Conservation (phyloP, 2,113 vertebrate species). For the Tragulus kanchil region DNA sequence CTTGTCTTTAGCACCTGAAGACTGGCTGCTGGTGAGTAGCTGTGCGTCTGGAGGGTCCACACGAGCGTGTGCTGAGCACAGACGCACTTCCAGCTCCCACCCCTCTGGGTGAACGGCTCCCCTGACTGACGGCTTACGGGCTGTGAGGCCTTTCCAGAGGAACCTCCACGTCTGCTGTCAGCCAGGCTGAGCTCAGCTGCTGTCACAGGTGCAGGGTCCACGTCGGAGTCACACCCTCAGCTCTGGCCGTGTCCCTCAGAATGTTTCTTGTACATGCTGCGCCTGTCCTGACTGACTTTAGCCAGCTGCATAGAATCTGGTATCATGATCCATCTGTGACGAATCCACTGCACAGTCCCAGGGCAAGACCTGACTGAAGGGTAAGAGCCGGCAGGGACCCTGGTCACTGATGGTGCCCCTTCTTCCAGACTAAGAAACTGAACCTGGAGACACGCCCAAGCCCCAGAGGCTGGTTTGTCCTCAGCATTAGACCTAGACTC, state of each 20-base stretch:
- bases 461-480: neutral
- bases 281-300: too few species aligned
- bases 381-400: neutral
- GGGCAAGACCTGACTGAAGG: neutral
- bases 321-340: neutral
- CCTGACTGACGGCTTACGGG: neutral
- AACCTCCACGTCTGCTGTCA: neutral
- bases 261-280: neutral
- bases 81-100: neutral
- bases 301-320: neutral
- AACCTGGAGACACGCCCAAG: neutral
- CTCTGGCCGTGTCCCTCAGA: neutral
- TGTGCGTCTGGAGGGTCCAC: neutral
- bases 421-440: neutral
- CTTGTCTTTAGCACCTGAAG: neutral
- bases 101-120: neutral
- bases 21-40: neutral
- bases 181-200: neutral
- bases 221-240: rapidly evolving
- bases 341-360: neutral
- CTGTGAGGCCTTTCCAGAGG: neutral
- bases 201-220: neutral
- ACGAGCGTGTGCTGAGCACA: neutral
- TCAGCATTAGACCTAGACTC: neutral
- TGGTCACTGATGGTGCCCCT: neutral